Conservation (phyloP, 2,888 invertebrate genomes). For the Clanis bilineata region DNA sequence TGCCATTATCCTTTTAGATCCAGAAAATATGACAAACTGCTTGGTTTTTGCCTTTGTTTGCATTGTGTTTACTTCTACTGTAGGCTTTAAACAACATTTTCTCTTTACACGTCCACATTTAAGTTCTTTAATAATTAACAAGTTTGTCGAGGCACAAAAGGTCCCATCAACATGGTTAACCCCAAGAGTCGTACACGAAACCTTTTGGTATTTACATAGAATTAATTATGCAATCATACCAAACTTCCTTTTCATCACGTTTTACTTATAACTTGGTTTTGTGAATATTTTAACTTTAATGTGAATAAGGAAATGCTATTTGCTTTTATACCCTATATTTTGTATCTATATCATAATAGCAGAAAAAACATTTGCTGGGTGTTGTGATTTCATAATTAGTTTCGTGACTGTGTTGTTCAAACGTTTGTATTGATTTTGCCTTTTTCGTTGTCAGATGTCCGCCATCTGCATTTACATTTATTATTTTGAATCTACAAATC, state of each 20-base stretch:
- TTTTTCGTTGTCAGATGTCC: too few species aligned
- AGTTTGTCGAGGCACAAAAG: not conserved
- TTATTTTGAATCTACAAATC: not conserved
- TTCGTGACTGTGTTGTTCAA: not conserved
- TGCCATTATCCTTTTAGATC: not conserved
- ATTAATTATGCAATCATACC: not conserved
- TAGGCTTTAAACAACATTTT: too few species aligned
- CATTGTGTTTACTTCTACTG: too few species aligned
- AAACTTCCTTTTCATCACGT: not conserved
- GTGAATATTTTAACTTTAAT: not conserved
- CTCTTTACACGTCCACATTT: not conserved
- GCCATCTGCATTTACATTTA: too few species aligned
- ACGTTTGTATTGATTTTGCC: too few species aligned
- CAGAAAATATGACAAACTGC: not conserved
- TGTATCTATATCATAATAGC: too few species aligned
- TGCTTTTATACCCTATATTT: too few species aligned
- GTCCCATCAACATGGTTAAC: not conserved
- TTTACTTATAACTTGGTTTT: not conserved
- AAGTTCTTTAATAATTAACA: not conserved
- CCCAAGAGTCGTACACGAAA: not conserved
- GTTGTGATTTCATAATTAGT: not conserved
- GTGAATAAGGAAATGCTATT: not conserved
- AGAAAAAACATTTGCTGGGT: not conserved
- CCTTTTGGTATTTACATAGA: not conserved
- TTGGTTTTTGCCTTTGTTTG: too few species aligned